Percentiles rank a stretch among this genome's conserved stretches.
phyloP scores from a whole-genome alignment of 2,797 vertebrate species.

The Gymnoscopelus microlampas region DNA sequence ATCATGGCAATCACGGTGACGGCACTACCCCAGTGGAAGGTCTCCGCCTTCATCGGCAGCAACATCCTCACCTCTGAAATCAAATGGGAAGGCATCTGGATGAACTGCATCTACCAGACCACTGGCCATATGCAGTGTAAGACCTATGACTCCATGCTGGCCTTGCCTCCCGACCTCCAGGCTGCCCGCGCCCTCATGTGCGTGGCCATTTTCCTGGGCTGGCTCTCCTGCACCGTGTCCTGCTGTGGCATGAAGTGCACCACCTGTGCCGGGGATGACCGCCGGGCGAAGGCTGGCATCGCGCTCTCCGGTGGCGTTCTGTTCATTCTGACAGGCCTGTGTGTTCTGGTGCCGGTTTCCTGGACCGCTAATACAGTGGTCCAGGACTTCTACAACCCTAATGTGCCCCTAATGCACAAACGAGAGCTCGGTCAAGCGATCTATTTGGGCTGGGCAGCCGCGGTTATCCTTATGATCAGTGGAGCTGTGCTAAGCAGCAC shows the following conservation, averaged over 20 bases:
- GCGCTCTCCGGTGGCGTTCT: conserved; percentile 82
- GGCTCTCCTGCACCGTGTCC: conserved; percentile 87
- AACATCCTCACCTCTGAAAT: conserved; percentile 86
- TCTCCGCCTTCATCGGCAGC: conserved; percentile 84
- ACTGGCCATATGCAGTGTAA: conserved; percentile 88
- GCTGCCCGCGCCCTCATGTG: conserved; percentile 86
- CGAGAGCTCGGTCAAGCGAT: conserved; percentile 86
- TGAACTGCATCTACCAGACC: conserved; percentile 87
- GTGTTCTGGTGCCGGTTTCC: conserved; percentile 82
- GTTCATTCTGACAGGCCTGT: conserved; percentile 84
- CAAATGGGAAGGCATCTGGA: conserved; percentile 88
- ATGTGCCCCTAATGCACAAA: conserved; percentile 80
- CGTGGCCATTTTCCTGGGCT: conserved; percentile 84
- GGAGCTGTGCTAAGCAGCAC: conserved; percentile 84
- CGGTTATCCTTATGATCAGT: conserved; percentile 83
- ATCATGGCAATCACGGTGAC: conserved; percentile 86
- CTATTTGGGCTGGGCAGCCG: conserved; percentile 83
- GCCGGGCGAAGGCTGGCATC: conserved; percentile 82
- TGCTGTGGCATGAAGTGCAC: conserved; percentile 89
- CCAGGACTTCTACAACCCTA: conserved; percentile 85
- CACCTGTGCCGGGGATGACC: conserved; percentile 84
- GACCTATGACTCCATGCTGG: conserved; percentile 85
- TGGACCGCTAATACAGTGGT: conserved; percentile 85
- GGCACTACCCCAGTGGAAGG: conserved; percentile 86
- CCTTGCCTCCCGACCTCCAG: conserved; percentile 83